These are phyloP conservation scores for Osmerus mordax DNA, from an alignment of 2,113 vertebrate species.

Conservation along the genomic window DNA sequence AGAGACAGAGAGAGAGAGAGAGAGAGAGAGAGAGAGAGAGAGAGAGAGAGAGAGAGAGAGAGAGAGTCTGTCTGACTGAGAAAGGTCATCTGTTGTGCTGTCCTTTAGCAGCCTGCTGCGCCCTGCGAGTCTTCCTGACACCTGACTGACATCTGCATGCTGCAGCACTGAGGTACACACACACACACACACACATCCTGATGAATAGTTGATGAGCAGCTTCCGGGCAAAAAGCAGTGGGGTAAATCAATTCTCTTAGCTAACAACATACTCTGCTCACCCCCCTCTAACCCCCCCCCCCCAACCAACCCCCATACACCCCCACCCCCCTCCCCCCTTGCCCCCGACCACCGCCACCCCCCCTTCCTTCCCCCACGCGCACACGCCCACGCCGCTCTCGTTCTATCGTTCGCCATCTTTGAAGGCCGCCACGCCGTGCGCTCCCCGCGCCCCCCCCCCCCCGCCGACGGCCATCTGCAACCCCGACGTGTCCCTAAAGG, in stretches of 20 bases:
- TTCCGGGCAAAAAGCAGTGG: slow-evolving; percentile 34
- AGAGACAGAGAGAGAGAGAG: no score
- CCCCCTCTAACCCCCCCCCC: slow-evolving; percentile 2
- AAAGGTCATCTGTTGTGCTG: slow-evolving; percentile 50
- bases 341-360: not conserved
- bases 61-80: slow-evolving; percentile 18
- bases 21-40: not conserved
- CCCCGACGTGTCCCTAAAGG: no score
- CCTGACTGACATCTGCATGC: slow-evolving; percentile 23
- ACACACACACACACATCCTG: slow-evolving; percentile 30
- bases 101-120: slow-evolving; percentile 39
- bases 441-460: no score
- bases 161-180: slow-evolving; percentile 31
- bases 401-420: no score
- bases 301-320: no score
- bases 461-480: no score
- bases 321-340: not conserved
- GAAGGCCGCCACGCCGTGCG: no score
- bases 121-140: slow-evolving; percentile 40
- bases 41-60: not conserved
- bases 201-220: slow-evolving; percentile 51
- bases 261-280: not conserved
- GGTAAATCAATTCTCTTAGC: slow-evolving; percentile 32
- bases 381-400: no score
- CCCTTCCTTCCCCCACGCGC: not conserved